Conservation (phyloP, 2,113 vertebrate genomes). For the Piaya cayana region DNA sequence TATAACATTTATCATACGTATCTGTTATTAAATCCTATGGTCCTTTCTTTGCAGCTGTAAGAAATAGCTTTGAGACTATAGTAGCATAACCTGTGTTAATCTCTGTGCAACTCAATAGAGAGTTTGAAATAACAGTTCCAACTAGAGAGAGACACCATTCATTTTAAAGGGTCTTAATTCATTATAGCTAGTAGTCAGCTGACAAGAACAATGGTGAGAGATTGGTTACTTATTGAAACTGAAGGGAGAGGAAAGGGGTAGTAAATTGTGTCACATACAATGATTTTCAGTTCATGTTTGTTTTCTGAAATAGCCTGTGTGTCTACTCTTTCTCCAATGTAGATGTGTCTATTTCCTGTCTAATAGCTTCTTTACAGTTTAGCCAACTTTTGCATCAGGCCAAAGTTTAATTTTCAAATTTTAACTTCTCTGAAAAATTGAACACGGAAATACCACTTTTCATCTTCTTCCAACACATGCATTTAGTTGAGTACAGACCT, state of each 20-base stretch:
- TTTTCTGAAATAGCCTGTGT: background rate
- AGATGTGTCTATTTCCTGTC: background rate
- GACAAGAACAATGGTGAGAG: background rate
- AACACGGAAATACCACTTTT: background rate
- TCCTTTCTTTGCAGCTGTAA: background rate
- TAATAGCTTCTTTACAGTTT: background rate
- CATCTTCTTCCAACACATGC: background rate
- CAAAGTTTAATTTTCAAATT: background rate
- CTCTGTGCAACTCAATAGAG: background rate
- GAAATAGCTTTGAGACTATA: background rate
- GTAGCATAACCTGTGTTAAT: background rate
- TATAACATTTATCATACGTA: background rate
- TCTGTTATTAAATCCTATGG: background rate
- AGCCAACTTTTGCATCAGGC: background rate
- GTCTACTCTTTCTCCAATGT: background rate
- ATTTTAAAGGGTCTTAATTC: background rate
- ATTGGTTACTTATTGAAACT: background rate
- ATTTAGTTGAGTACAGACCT: background rate
- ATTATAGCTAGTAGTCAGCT: background rate
- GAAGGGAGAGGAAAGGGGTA: background rate
- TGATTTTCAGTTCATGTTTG: background rate
- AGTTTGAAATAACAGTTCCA: background rate
- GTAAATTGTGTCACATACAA: fast-evolving
- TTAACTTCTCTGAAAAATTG: background rate
- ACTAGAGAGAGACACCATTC: background rate